Evolutionary conservation across 2,113 vertebrate genomes (phyloP), one percentile per base, ranked within the genome.

Genomic region (Caranx ignobilis): DNA sequence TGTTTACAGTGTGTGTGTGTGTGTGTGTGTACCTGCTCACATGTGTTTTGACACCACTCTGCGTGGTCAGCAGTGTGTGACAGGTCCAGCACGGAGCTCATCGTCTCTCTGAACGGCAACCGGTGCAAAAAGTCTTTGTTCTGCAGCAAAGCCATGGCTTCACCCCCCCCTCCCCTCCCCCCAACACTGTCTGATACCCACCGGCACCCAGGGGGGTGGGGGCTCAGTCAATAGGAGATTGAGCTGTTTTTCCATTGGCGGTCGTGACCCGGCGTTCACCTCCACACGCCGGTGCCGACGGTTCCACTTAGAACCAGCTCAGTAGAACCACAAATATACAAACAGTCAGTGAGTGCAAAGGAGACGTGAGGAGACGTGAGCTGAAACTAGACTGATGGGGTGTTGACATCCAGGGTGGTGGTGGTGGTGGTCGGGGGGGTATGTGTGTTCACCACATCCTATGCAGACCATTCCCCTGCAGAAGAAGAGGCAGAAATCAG

Each of bases 301-400:
- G 83, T 76, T 91, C 82, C 77, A 55, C 71, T 86, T 16, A 89
- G 70, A 87, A 70, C 81, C 87, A 85, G 85, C 74, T 88, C 18
- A 77, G 75, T 26, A 48, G 86, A 87, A 77, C 73, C 83, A 4
- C 3, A 9, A 57, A 72, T 16, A 81, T 62, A 73, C 7, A 18
- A 7, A 81, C 54, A 77, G 75, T 83, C 81, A 80, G 71, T 41
- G 19, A 43, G 67, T 52, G 73, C 48, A 65, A 57, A 35, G 26
- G 26, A 26, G 26, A 26, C 26, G 26, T 35, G 50, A 77, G 54
- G 60, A 61, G 26, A 64, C 43, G 1, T 6, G 56, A 83, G 50
- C 3, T 2, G 0, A 71, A 35, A 59, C 21, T 60, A 16, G 21
- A 35, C 5, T 47, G 76, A 43, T 0, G 3, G 11, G 21, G 50